Percentiles rank a stretch among this genome's conserved stretches.
phyloP scores from a whole-genome alignment of 2,797 vertebrate species.

The Sebastes dallii region DNA sequence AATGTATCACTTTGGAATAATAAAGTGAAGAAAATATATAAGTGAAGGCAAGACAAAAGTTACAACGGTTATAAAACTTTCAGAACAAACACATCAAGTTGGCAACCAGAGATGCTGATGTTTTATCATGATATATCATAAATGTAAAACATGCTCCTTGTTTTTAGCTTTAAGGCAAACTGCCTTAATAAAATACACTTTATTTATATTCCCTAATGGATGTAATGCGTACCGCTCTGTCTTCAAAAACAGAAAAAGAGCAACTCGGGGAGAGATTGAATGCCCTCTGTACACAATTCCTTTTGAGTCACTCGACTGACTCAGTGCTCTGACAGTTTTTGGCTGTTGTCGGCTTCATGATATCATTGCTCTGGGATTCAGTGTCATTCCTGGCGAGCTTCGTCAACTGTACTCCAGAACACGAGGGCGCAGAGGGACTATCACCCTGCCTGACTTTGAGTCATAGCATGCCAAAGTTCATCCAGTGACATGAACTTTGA shows the following conservation, averaged over 20 bases:
- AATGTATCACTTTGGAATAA: background rate
- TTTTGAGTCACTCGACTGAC: conserved; percentile 1
- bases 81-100: background rate
- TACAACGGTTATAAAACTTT: conserved; percentile 1
- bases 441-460: background rate
- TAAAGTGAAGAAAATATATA: background rate
- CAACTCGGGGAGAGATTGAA: background rate
- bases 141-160: background rate
- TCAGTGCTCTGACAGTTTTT: conserved; percentile 14
- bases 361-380: conserved; percentile 24
- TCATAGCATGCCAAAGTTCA: conserved; percentile 4
- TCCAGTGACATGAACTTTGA: background rate
- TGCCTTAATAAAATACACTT: background rate
- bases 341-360: background rate
- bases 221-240: background rate
- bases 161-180: background rate
- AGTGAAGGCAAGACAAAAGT: background rate
- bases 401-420: background rate
- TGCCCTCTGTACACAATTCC: background rate
- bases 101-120: background rate
- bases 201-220: background rate
- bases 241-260: background rate
- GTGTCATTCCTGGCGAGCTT: conserved; percentile 19
- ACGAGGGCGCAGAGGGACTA: background rate
- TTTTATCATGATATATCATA: background rate